These are phyloP conservation scores for Oikopleura vanhoeffeni DNA, from an alignment of 23 tunicate species.

Conservation along the genomic window DNA sequence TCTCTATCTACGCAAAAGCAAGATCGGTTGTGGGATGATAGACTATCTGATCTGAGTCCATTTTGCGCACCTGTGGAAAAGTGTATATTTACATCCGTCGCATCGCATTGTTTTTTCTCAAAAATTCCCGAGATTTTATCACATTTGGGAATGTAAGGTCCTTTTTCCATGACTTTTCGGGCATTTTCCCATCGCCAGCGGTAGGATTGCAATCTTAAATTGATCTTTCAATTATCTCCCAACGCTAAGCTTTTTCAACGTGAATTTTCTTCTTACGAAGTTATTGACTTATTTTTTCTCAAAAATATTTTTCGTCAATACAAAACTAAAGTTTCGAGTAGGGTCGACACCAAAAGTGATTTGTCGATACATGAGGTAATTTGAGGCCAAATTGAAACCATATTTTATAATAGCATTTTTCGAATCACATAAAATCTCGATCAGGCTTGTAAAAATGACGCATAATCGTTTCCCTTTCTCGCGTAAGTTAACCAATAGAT, in stretches of 20 bases:
- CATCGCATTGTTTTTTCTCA: neutral
- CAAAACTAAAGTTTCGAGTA: too few species aligned
- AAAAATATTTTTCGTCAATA: too few species aligned
- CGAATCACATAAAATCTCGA: neutral
- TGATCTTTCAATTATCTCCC: too few species aligned
- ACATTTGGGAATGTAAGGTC: neutral
- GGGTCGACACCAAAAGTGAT: too few species aligned
- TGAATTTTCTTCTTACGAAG: too few species aligned
- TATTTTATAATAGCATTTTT: neutral
- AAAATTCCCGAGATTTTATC: neutral
- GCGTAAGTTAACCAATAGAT: too few species aligned
- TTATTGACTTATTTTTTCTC: too few species aligned
- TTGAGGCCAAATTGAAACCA: too few species aligned
- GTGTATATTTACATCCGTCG: neutral
- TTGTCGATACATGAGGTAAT: too few species aligned
- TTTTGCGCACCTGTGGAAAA: neutral
- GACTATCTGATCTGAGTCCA: neutral
- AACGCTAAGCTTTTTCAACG: too few species aligned
- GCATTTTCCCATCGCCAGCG: conserved; percentile 12
- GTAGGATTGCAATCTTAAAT: neutral
- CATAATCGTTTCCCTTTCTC: too few species aligned
- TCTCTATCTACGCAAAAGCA: neutral
- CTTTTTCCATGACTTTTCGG: neutral
- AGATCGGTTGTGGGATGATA: neutral
- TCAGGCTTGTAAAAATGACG: too few species aligned